Evolutionary conservation across 2,797 vertebrate species (phyloP), one percentile per base, ranked within the genome.

Genomic region (Pantherophis vulpinus): DNA sequence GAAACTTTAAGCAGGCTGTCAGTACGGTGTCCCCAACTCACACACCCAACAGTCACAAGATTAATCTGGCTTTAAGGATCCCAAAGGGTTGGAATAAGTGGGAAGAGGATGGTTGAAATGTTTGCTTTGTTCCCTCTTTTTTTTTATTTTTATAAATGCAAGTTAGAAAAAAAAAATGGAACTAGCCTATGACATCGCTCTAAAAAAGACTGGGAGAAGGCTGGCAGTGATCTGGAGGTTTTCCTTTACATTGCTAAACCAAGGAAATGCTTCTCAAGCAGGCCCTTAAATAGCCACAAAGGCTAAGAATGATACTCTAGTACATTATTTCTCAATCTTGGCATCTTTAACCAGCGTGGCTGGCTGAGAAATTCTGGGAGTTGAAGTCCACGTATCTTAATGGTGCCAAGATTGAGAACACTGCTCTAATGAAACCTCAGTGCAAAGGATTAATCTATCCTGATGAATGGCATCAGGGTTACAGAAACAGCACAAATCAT

Each of bases 1-100:
- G 98, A 99, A 98, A 99, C 99, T 99, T 99, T 99, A 99, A 99
- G 99, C 98, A 99, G 98, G 98, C 98, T 99, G 98, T 99, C 98
- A 99, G 98, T 99, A 99, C 98, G 98, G 98, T 98, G 98, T 98
- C 98, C 98, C 98, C 99, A 98, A 98, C 98, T 98, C 98, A 98
- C 98, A 98, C 98, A 97, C 97, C 97, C 98, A 98, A 98, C 98
- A 99, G 97, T 98, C 98, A 98, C 98, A 98, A 98, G 98, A 98
- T 98, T 98, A 97, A 97, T 98, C 98, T 98, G 98, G 42, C 97
- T 98, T 98, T 98, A 98, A 98, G 98, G 98, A 98, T 97, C 98
- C 98, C 98, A 97, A 98, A 96, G 32, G 58, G 32, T 60, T 96
- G 98, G 97, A 98, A 97, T 96, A 98, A 97, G 97, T 96, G 96